Evolutionary conservation across 2,113 vertebrate species (phyloP), one percentile per base, ranked within the genome.

Genomic region (Solenodon paradoxus): DNA sequence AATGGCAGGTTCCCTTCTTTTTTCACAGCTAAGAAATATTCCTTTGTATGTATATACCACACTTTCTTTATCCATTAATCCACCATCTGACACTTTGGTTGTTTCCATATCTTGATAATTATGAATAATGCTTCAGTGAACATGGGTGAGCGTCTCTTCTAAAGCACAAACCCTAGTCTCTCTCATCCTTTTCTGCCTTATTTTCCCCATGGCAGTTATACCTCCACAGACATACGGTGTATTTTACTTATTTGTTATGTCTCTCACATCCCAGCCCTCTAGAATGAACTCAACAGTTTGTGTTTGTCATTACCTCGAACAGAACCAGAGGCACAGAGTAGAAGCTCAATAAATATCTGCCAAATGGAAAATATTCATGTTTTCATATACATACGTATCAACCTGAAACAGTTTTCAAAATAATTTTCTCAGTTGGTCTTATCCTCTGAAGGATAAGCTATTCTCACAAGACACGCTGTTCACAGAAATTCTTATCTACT

Each of bases 401-500:
- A 2, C 19, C 26, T 3, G 20, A 83, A 71, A 15, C 19, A 19
- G 26, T 66, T 75, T 94, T 38, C 49, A 74, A 85, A 61, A 30
- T 6, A 17, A 17, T 90, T 82, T 47, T 77, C 90, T 53, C 28
- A 11, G 1, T 84, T 51, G 9, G 42, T n/a, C 78, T 89, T 77
- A 57, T 75, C 35, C 63, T 28, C 32, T 13, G 1, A 40, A 51
- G 35, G 59, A 57, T 55, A 89, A 96, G 51, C 42, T 83, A 92
- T 88, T 57, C 75, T 95, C 89, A 92, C 40, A 19, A 78, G 71
- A 51, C n/a, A 30, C 0, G 2, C 40, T 30, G 22, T 26, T 38
- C 38, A 22, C 32, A 79, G 77, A n/a, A 86, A 92, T 72, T 89
- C 74, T 91, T 77, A 88, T 80, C 78, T 66, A 7, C n/a, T 38